phyloP scores from a whole-genome alignment of 1,140 invertebrate species.

The Drosophila kurseongensis region DNA sequence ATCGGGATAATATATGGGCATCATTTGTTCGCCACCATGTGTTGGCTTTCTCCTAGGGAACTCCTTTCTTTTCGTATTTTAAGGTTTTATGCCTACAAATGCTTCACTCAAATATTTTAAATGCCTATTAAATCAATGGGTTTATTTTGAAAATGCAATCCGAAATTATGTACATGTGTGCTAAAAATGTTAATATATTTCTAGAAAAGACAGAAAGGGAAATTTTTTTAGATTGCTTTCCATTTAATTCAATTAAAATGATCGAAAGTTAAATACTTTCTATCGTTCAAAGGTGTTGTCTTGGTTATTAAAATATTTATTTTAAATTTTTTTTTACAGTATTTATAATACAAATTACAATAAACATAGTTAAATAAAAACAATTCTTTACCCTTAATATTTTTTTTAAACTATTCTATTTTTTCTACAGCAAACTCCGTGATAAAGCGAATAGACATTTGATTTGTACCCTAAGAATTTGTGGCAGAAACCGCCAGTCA shows the following conservation, averaged over 20 bases:
- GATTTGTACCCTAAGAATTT: neutral
- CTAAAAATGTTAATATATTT: too few species aligned
- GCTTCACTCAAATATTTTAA: neutral
- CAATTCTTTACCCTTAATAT: too few species aligned
- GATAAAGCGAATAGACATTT: constrained; percentile 4
- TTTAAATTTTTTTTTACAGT: neutral
- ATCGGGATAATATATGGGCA: constrained; percentile 43
- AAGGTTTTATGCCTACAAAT: neutral
- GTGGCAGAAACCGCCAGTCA: constrained; percentile 59
- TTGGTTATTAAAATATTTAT: too few species aligned
- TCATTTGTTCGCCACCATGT: constrained; percentile 2
- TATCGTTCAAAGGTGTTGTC: too few species aligned
- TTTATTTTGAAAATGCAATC: too few species aligned
- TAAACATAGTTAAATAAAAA: too few species aligned
- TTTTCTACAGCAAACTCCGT: neutral
- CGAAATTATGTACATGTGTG: too few species aligned
- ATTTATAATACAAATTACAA: neutral
- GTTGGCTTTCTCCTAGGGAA: constrained; percentile 1
- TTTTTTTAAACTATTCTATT: neutral
- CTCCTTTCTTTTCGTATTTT: neutral
- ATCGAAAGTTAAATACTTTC: too few species aligned
- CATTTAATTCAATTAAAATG: too few species aligned
- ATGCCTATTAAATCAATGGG: neutral
- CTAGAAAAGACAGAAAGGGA: too few species aligned
- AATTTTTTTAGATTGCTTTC: too few species aligned